phyloP scores from a whole-genome alignment of 2,888 invertebrate species.

The Drosophila ustulata region DNA sequence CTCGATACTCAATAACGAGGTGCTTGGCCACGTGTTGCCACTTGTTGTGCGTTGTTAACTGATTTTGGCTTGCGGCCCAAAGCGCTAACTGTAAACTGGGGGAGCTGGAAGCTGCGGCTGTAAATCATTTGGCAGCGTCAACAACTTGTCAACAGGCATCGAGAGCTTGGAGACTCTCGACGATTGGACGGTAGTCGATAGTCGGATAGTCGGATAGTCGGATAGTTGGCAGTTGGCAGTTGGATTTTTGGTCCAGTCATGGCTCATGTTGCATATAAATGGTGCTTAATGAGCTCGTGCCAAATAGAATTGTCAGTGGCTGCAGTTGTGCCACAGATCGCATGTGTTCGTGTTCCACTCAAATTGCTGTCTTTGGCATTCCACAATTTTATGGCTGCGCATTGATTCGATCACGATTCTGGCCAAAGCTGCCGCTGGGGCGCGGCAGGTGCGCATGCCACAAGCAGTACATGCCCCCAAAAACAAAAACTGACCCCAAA shows the following conservation, averaged over 20 bases:
- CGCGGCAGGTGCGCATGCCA: constrained; percentile 45
- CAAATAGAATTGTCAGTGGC: constrained; percentile 79
- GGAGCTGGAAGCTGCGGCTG: constrained; percentile 20
- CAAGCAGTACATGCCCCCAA: constrained; percentile 6
- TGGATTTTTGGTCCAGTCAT: constrained; percentile 71
- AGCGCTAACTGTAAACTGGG: constrained; percentile 20
- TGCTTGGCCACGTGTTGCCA: constrained; percentile 55
- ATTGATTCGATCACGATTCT: constrained; percentile 76
- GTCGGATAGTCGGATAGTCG: constrained; percentile 17
- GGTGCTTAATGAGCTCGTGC: constrained; percentile 84
- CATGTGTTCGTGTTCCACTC: constrained; percentile 71
- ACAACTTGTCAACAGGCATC: constrained; percentile 74
- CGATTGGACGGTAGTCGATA: constrained; percentile 26
- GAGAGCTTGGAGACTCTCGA: constrained; percentile 49
- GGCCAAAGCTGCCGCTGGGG: constrained; percentile 45
- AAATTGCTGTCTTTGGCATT: constrained; percentile 74
- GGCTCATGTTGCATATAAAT: constrained; percentile 82
- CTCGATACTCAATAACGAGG: constrained; percentile 16
- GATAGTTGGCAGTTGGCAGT: constrained; percentile 28
- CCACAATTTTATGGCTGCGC: constrained; percentile 72
- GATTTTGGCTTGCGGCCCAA: constrained; percentile 52
- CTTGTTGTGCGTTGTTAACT: constrained; percentile 62
- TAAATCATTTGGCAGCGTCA: constrained; percentile 78
- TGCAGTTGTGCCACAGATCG: constrained; percentile 25
- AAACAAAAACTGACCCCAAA: constrained; percentile 10